Evolutionary conservation across 1,140 invertebrate species (phyloP).

Genomic region (Penaeus japonicus): DNA sequence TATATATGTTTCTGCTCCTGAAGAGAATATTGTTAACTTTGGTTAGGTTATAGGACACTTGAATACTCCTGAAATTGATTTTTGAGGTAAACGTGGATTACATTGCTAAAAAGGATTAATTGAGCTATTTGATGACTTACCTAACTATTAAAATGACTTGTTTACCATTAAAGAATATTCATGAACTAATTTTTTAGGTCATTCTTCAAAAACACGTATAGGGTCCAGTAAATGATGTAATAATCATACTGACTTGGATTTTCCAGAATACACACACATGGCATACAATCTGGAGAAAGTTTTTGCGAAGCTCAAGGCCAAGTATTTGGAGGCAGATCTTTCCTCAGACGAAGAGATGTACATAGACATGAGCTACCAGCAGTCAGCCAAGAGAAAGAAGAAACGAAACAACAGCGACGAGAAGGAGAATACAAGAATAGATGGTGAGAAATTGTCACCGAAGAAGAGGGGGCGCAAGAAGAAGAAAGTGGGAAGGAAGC

Average conservation of each 20-base stretch:
- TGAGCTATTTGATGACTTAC: not conserved
- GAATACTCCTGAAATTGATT: not conserved
- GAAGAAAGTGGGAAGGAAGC: constrained; percentile 58
- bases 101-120: not conserved
- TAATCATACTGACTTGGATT: constrained; percentile 38
- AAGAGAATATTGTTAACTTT: no score
- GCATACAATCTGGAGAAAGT: constrained; percentile 80
- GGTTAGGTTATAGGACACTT: no score
- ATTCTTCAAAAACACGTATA: no score
- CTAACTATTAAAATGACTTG: not conserved
- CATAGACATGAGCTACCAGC: constrained; percentile 61
- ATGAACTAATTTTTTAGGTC: no score
- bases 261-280: constrained; percentile 87
- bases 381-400: constrained; percentile 53
- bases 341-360: constrained; percentile 74
- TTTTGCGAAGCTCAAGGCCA: constrained; percentile 79
- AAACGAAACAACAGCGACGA: constrained; percentile 54
- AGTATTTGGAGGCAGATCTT: constrained; percentile 80
- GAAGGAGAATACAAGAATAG: constrained; percentile 51
- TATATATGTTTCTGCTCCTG: no score
- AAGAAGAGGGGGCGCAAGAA: constrained; percentile 52
- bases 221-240: no score
- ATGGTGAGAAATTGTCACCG: constrained; percentile 17
- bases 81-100: not conserved
- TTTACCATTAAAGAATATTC: not conserved